Base-by-base conservation (phyloP, 2,888 invertebrate species). In the Sialis fuliginosa region DNA sequence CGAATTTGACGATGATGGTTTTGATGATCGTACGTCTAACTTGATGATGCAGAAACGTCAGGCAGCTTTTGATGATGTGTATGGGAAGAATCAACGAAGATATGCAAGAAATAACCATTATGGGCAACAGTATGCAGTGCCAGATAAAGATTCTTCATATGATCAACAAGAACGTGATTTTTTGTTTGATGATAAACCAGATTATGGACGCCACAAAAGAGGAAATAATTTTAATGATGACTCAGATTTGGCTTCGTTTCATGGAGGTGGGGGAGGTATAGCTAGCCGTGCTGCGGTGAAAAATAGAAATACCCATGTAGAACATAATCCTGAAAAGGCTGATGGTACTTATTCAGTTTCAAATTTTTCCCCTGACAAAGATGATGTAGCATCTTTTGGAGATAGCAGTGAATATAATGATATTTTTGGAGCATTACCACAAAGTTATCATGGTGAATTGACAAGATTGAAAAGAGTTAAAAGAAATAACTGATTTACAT, bases 1-100 rank as follows among this genome's bases (percentile, higher is more conserved):
- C 53, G 71, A 71, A 56, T 70, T 69, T 53, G 67, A 70, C 43
- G 67, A 70, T 50, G 67, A 70, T 51, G 67, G 67, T 7, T 68
- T 70, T 54, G 69, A 67, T 52, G 70, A 70, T 50, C 60, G 64
- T 6, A 60, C 62, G 40, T 61, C 65, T 6, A 63, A 62, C 52
- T 60, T 63, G 42, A 59, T 62, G 45, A 59, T 62, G 45, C 53
- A 45, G 48, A 60, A 54, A 37, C 51, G 49, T 53, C 55, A 49
- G 58, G 60, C 49, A 56, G 60, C 9, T 54, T 56, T 30, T 10
- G 39, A 30, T 35, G 30, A 35, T 34, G 4, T 31, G 13, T 32
- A 39, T 32, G 10, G 12, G 9, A 31, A 12, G 6, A 39, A 39
- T 32, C 39, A 32, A 31, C 10, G 7, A 12, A 32, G 8, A 34